Base-by-base conservation (phyloP, 2,888 invertebrate species). In the Parnassius apollo region DNA sequence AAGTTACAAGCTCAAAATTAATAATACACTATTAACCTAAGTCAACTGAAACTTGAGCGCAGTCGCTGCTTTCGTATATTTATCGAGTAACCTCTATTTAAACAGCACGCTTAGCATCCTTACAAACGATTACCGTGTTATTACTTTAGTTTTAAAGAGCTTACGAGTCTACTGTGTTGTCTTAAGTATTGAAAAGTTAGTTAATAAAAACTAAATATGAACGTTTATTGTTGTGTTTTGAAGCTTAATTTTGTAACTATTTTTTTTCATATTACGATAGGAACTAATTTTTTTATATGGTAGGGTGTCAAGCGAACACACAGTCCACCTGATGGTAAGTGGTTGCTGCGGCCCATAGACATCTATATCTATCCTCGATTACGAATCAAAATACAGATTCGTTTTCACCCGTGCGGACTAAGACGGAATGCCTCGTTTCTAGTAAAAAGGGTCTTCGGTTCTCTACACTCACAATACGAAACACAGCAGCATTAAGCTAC, bases 21-120 rank as follows among this genome's bases (percentile, higher is more conserved):
- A 62, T 62, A 62, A 62, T 44, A 62, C 48, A 57, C 57, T 62
- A 62, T 62, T 57, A 53, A 62, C 57, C 42, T 49, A 58, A 62
- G 49, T 54, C 13, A 48, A 53, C 49, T 53, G 54, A 44, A 62
- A 42, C 53, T 58, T 49, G 42, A 49, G 46, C 52, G 49, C 45
- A 57, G 25, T 53, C 59, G 42, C 42, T 18, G 57, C 49, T 44
- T 51, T 45, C 51, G 52, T 46, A 61, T 61, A 61, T 61, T 57
- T 61, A 61, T 61, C 9, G 52, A 57, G 42, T 42, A 22, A 50
- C 56, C 56, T 51, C 44, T 35, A 13, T 53, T 18, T 62, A 62
- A 57, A 58, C 58, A 62, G 35, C n/a, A n/a, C 12, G 56, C 45
- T 56, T 35, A 13, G n/a, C 18, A 55, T 42, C 48, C 48, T 61